phyloP scores from a whole-genome alignment of 2,113 vertebrate species.

The Petaurus breviceps region DNA sequence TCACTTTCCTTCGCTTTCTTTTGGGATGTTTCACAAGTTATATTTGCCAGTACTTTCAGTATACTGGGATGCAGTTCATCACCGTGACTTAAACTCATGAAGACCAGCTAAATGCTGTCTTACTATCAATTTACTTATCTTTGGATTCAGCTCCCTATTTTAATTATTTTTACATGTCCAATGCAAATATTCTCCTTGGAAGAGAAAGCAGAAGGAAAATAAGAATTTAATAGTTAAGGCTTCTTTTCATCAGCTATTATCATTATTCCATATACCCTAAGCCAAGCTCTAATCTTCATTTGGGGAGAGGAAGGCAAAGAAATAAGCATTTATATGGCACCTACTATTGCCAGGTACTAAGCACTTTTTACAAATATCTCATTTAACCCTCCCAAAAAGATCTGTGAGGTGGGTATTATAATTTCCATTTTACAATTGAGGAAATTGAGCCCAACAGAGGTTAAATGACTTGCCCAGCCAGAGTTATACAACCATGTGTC shows the following conservation, averaged over 20 bases:
- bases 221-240: neutral
- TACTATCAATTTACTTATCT: neutral
- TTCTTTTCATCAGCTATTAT: neutral
- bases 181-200: neutral
- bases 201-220: neutral
- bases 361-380: neutral
- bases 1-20: neutral
- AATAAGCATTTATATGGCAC: neutral
- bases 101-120: neutral
- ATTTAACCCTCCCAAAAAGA: neutral
- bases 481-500: no score
- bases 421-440: neutral
- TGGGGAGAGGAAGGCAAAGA: neutral
- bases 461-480: neutral
- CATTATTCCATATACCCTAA: neutral
- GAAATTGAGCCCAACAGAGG: neutral
- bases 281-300: neutral
- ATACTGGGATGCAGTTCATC: neutral
- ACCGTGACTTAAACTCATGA: neutral
- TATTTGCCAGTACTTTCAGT: neutral
- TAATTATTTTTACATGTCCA: neutral
- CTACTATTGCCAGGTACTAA: neutral
- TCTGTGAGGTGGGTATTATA: neutral
- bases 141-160: neutral
- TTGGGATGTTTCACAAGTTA: neutral